Base-by-base conservation (phyloP, 1,140 invertebrate species). In the Cyrtorhinus lividipennis region DNA sequence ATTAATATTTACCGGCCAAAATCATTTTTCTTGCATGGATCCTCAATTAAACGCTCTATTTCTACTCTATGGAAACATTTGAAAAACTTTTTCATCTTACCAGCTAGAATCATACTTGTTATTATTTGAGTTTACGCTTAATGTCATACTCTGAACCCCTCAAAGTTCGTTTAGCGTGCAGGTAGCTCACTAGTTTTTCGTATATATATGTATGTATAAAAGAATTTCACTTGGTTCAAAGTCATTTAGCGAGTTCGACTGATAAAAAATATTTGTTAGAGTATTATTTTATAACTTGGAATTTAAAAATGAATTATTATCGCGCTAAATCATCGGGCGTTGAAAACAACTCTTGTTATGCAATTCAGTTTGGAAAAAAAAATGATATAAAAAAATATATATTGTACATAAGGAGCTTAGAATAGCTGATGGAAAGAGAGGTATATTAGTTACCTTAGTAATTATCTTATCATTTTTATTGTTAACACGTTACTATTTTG, bases 221-320 rank as follows among this genome's bases (percentile, higher is more conserved):
- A 8, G 5, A 38, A 38, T 5, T 13, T 53, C 48, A 53, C 48
- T 53, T 53, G 5, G 48, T 53, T 53, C 18, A 53, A 53, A 53
- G 48, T 53, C 48, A 53, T 53, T 53, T 53, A 53, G 48, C 48
- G 10, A 15, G 48, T 53, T 53, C 48, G 48, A 53, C 48, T 53
- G 48, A 53, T 53, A 53, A 53, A 53, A 53, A 53, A 53, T 53
- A 53, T 53, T 53, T 53, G 48, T 53, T 53, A 53, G 48, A 53
- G 48, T 53, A 53, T 53, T 53, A 53, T 53, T 53, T 53, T 53
- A 53, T 53, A 53, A 13, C 48, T 13, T 15, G 48, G 20, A 53
- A 22, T 53, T 10, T 22, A n/a, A n/a, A n/a, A n/a, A n/a, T n/a
- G n/a, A n/a, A n/a, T n/a, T n/a, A n/a, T n/a, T n/a, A n/a, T n/a